phyloP scores from a whole-genome alignment of 2,797 vertebrate genomes.

The Cuculus canorus region DNA sequence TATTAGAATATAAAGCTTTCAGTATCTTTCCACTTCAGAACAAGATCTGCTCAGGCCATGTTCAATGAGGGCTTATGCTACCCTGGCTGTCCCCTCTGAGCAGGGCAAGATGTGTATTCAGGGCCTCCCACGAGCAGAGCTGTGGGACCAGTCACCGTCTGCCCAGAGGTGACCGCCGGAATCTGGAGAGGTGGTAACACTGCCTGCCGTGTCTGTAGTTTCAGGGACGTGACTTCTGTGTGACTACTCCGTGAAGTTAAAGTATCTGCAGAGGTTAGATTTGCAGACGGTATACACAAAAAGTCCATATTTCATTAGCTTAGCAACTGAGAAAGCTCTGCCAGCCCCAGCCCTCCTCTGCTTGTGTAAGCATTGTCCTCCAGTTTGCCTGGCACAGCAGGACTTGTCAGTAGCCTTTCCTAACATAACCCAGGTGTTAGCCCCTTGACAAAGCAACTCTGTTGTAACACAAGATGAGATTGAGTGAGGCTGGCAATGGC shows the following conservation, averaged over 20 bases:
- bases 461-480: neutral
- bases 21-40: neutral
- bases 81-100: neutral
- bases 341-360: neutral
- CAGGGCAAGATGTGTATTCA: accelerated
- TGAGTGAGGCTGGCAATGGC: neutral
- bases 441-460: neutral
- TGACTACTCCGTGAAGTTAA: accelerated
- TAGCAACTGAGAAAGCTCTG: neutral
- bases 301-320: neutral
- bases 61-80: neutral
- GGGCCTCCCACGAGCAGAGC: neutral
- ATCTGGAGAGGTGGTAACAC: too few species aligned
- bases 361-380: neutral
- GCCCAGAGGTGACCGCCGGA: neutral
- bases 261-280: neutral
- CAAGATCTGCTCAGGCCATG: neutral
- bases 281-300: neutral
- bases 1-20: neutral
- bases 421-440: accelerated
- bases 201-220: neutral
- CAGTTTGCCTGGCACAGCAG: neutral
- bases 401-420: neutral
- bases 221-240: neutral
- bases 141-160: accelerated